These are phyloP conservation scores for Melanotus villosus DNA, from an alignment of 2,888 invertebrate species.

Conservation along the genomic window DNA sequence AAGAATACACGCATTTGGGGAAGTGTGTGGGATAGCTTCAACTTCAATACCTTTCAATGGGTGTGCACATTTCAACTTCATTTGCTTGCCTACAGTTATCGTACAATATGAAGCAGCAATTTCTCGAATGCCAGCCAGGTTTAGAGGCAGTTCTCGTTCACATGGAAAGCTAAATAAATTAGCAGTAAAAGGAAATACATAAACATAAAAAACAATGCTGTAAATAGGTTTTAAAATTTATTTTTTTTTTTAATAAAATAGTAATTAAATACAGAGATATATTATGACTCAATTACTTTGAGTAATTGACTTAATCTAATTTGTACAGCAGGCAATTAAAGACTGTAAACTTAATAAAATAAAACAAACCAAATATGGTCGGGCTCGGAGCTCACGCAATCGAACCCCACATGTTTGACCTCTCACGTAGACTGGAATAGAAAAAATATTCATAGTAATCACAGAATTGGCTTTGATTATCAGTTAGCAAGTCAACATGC, in stretches of 20 bases:
- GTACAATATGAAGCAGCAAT: background rate
- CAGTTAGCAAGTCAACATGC: conserved; percentile 63
- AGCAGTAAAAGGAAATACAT: conserved; percentile 14
- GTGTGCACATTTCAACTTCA: conserved; percentile 1
- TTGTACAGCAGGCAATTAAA: conserved; percentile 40
- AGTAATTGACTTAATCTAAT: conserved; percentile 26
- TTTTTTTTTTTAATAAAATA: conserved; percentile 17
- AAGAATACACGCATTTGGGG: background rate
- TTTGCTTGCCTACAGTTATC: background rate
- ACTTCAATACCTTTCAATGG: background rate
- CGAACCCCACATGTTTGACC: conserved; percentile 38
- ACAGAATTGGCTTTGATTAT: conserved; percentile 55
- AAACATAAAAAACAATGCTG: conserved; percentile 19
- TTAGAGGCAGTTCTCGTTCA: conserved; percentile 17
- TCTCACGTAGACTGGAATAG: conserved; percentile 65
- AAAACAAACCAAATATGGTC: conserved; percentile 38
- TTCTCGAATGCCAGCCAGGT: conserved; percentile 19
- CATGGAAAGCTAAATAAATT: conserved; percentile 38
- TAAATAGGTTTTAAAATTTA: conserved; percentile 29
- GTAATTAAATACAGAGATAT: conserved; percentile 26
- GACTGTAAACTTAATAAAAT: conserved; percentile 17
- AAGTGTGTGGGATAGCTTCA: background rate
- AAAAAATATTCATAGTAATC: conserved; percentile 66
- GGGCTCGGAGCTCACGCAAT: conserved; percentile 46
- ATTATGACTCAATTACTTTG: conserved; percentile 13